These are phyloP conservation scores for Lagopus muta DNA, from an alignment of 2,113 vertebrate species.

Conservation along the genomic window DNA sequence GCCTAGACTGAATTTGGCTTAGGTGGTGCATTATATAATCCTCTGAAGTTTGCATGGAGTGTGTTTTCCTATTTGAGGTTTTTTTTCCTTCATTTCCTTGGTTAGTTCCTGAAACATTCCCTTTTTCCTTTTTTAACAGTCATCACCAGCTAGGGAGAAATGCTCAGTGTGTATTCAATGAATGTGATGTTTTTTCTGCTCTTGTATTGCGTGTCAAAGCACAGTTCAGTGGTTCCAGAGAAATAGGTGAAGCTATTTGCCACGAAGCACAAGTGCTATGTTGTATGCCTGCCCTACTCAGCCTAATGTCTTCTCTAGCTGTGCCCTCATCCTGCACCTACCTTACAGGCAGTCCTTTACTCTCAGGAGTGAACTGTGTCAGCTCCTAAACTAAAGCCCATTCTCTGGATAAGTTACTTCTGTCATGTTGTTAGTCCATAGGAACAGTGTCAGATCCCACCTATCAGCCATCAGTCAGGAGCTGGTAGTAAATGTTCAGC, in stretches of 20 bases:
- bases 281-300: neutral
- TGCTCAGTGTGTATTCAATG: neutral
- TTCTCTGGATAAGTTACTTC: neutral
- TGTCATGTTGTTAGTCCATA: accelerated
- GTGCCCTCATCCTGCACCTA: neutral
- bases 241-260: neutral
- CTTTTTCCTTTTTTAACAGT: neutral
- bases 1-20: constrained; percentile 10
- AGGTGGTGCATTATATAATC: neutral
- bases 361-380: neutral
- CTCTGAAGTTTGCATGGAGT: neutral
- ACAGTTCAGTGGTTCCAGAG: neutral
- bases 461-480: neutral
- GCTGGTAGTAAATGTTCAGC: neutral
- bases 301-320: neutral
- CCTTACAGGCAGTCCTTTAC: neutral
- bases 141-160: neutral
- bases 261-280: neutral
- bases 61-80: neutral
- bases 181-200: neutral
- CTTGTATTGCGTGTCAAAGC: neutral
- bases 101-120: neutral
- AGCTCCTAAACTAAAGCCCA: neutral
- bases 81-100: neutral
- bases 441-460: neutral